Conservation (phyloP, 37 sponge, comb jelly and placozoan species). For the Cladorhizidae sp. region DNA sequence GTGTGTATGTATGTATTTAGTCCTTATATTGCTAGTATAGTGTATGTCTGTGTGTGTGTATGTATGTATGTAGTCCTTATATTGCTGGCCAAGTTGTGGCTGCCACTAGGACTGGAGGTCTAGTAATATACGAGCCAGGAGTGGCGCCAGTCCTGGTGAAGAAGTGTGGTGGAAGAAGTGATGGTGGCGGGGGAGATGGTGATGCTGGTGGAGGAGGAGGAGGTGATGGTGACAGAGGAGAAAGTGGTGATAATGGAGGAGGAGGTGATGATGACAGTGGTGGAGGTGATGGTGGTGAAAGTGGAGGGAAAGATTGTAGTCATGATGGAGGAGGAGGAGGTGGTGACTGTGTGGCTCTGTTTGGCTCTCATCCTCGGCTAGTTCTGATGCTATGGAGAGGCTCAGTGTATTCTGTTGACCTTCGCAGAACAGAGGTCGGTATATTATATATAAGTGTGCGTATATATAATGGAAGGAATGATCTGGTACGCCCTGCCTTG, state of each 20-base stretch:
- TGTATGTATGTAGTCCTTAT: constrained; percentile 48
- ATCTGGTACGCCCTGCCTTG: no score
- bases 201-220: no score
- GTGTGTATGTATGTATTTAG: no score
- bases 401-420: constrained; percentile 19
- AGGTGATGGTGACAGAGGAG: no score
- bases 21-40: no score
- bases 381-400: constrained; percentile 14
- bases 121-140: constrained; percentile 9
- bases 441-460: not conserved
- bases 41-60: no score
- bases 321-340: no score
- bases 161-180: not conserved
- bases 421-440: not conserved
- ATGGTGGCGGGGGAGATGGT: not conserved
- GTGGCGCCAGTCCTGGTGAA: not conserved
- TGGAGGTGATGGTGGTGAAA: no score
- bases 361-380: constrained; percentile 51
- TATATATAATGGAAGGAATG: no score
- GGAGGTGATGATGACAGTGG: no score
- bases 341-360: not conserved
- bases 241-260: no score
- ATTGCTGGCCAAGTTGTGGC: constrained; percentile 38
- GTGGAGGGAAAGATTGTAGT: no score
- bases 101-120: constrained; percentile 35